Conservation (phyloP, 2,888 invertebrate species). For the Brassicogethes aeneus region DNA sequence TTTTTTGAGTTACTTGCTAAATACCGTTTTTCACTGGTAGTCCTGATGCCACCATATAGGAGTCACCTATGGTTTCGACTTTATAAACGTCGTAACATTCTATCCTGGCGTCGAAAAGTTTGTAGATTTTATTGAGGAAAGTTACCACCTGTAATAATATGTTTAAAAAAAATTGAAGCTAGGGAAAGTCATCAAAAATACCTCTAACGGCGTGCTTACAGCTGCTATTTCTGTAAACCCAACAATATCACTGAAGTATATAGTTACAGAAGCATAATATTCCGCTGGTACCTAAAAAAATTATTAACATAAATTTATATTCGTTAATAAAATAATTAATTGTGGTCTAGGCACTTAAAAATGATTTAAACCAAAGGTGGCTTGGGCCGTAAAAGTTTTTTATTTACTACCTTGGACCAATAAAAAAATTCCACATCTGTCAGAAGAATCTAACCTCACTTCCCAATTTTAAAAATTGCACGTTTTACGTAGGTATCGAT, state of each 20-base stretch:
- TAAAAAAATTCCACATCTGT: too few species aligned
- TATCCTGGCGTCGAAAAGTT: conserved; percentile 86
- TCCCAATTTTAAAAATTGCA: too few species aligned
- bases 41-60: conserved; percentile 84
- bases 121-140: conserved; percentile 91
- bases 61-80: conserved; percentile 86
- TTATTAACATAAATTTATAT: too few species aligned
- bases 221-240: conserved; percentile 91
- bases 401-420: too few species aligned
- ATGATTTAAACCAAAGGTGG: too few species aligned
- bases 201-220: conserved; percentile 81
- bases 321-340: too few species aligned
- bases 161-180: neutral
- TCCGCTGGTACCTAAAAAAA: conserved; percentile 91
- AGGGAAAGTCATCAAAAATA: too few species aligned
- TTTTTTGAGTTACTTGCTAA: too few species aligned
- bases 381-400: too few species aligned
- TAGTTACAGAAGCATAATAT: conserved; percentile 80
- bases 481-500: too few species aligned
- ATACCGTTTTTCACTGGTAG: conserved; percentile 75
- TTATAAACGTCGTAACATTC: conserved; percentile 96
- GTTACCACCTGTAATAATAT: conserved; percentile 70
- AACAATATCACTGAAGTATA: conserved; percentile 92
- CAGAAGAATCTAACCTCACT: too few species aligned
- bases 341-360: too few species aligned